These are phyloP conservation scores for Cynaeus angustus DNA, from an alignment of 2,888 invertebrate species.

Conservation along the genomic window DNA sequence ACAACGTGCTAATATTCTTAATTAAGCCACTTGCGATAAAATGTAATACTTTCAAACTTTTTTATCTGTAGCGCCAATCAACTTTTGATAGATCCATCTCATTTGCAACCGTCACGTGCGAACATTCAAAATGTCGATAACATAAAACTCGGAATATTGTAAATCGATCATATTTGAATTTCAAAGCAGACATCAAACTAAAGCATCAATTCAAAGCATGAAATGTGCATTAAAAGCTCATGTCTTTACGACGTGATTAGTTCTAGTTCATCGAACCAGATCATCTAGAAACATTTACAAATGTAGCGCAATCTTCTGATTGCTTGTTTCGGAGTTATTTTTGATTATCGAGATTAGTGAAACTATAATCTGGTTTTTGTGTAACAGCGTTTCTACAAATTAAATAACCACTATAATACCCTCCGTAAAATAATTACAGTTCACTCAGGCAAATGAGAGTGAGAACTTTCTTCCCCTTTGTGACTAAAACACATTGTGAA, in stretches of 20 bases:
- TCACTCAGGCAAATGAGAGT: neutral
- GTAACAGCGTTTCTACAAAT: neutral
- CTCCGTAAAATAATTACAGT: slow-evolving; percentile 2
- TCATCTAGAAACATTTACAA: no score
- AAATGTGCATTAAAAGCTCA: slow-evolving; percentile 3
- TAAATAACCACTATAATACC: neutral
- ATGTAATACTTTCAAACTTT: no score
- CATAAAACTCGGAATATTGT: no score
- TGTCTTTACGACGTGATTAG: neutral
- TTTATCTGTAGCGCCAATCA: no score
- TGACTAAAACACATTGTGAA: neutral
- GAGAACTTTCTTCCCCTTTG: neutral
- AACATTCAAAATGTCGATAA: no score
- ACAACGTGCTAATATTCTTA: neutral
- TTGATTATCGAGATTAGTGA: no score
- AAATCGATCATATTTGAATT: slow-evolving; percentile 6
- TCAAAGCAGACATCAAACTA: slow-evolving; percentile 1
- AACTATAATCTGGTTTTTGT: neutral
- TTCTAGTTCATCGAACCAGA: slow-evolving; percentile 1
- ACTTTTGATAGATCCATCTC: no score
- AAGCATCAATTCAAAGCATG: slow-evolving; percentile 2
- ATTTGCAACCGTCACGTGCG: no score
- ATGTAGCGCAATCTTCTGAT: no score
- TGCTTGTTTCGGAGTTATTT: no score
- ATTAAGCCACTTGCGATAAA: no score